These are phyloP conservation scores for Hippoglossus stenolepis DNA, from an alignment of 2,113 vertebrate genomes.

Conservation along the genomic window DNA sequence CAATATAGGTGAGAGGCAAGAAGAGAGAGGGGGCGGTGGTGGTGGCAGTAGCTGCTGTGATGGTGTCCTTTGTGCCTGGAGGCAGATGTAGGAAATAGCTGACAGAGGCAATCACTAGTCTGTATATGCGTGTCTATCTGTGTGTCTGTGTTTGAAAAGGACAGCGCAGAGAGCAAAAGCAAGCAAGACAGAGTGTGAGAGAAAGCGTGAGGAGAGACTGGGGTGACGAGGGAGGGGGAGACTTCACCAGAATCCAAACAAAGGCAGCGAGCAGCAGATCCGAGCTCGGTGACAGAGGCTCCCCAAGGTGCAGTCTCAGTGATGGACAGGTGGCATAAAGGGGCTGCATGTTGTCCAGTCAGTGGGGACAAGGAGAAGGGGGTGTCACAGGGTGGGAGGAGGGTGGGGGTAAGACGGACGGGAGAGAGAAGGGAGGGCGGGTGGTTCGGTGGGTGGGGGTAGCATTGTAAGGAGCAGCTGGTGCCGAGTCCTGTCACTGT, in stretches of 20 bases:
- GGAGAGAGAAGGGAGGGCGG: slow-evolving; percentile 24
- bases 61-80: slow-evolving; percentile 60
- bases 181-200: slow-evolving; percentile 43
- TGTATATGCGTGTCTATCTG: slow-evolving; percentile 59
- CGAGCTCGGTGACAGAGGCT: slow-evolving; percentile 68
- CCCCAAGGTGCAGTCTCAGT: slow-evolving; percentile 77
- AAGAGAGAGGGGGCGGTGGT: slow-evolving; percentile 5
- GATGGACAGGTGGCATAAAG: slow-evolving; percentile 83
- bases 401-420: slow-evolving; percentile 9
- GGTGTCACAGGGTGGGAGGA: slow-evolving; percentile 52
- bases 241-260: slow-evolving; percentile 69
- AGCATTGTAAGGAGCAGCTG: slow-evolving; percentile 79
- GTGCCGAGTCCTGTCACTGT: slow-evolving; percentile 76
- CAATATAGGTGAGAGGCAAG: slow-evolving; percentile 55
- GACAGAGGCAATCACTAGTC: slow-evolving; percentile 71
- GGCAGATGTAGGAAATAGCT: slow-evolving; percentile 75
- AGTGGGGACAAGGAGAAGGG: slow-evolving; percentile 68
- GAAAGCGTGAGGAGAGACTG: slow-evolving; percentile 25
- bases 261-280: slow-evolving; percentile 71
- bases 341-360: slow-evolving; percentile 79
- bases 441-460: slow-evolving; percentile 12
- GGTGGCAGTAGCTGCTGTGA: not conserved
- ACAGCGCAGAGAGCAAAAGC: slow-evolving; percentile 54
- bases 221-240: slow-evolving; percentile 13
- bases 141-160: slow-evolving; percentile 71